Evolutionary conservation across 64 coral and sea anemone genomes (phyloP).

Genomic region (Porites lutea): DNA sequence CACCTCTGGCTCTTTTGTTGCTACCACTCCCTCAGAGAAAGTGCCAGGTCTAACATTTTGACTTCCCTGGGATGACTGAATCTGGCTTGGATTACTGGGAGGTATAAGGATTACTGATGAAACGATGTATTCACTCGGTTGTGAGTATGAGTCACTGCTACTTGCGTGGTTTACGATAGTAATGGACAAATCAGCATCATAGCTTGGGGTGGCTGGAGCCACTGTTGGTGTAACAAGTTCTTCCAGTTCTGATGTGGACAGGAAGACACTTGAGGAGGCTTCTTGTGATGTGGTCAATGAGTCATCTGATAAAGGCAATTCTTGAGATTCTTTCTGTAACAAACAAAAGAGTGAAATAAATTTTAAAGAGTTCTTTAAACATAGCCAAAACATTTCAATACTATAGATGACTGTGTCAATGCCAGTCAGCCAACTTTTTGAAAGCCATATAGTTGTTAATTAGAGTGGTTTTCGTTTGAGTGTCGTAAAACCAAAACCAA

Average conservation of each 20-base stretch:
- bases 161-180: constrained; percentile 39
- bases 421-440: no score
- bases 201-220: constrained; percentile 82
- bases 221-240: constrained; percentile 60
- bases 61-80: constrained; percentile 11
- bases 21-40: background rate
- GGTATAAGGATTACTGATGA: constrained; percentile 42
- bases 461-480: no score
- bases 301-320: background rate
- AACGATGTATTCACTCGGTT: background rate
- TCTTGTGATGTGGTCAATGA: background rate
- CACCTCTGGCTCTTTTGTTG: constrained; percentile 15
- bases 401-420: no score
- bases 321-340: background rate
- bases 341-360: background rate
- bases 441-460: no score
- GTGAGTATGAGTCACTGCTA: constrained; percentile 2
- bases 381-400: no score
- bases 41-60: background rate
- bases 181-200: constrained; percentile 43
- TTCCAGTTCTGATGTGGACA: constrained; percentile 70
- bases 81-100: constrained; percentile 7
- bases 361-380: background rate
- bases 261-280: background rate
- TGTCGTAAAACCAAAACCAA: no score